Percentiles rank a stretch among this genome's conserved stretches.
Evolutionary conservation across 2,797 vertebrate species (phyloP).

Genomic region (Acanthurus tractus): DNA sequence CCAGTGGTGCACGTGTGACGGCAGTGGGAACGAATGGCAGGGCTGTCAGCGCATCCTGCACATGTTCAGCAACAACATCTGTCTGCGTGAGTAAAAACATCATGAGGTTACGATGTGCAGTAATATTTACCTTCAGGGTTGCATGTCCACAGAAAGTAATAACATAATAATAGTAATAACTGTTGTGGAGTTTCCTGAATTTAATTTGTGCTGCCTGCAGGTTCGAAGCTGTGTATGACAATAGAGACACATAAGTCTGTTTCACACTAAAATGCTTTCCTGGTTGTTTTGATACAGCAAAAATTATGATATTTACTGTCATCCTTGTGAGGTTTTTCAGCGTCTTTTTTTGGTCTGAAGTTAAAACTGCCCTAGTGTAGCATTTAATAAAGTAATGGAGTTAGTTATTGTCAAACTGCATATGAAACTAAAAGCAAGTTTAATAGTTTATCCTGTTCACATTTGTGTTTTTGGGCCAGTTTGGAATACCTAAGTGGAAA

Average conservation of each 20-base stretch:
- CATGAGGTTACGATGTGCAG: background rate
- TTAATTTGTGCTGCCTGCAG: too few species aligned
- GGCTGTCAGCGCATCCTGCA: conserved; percentile 90
- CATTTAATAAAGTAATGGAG: background rate
- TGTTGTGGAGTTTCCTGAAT: too few species aligned
- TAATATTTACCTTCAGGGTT: too few species aligned
- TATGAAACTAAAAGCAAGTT: background rate
- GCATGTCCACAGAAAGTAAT: too few species aligned
- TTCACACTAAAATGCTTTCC: too few species aligned
- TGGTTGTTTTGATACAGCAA: background rate
- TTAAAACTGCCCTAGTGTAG: background rate
- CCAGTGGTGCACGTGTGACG: conserved; percentile 95
- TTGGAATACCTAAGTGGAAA: too few species aligned
- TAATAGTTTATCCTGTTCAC: too few species aligned
- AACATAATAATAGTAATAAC: too few species aligned
- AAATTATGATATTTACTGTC: background rate
- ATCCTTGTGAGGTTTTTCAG: background rate
- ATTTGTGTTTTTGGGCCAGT: too few species aligned
- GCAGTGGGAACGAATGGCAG: conserved; percentile 94
- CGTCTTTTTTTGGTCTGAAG: background rate
- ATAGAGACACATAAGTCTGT: too few species aligned
- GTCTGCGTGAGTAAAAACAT: conserved; percentile 90
- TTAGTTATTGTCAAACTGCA: background rate
- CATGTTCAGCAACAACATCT: conserved; percentile 92
- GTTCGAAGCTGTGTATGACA: too few species aligned